Conservation (phyloP, 2,888 invertebrate genomes). For the Mythimna ferrago region DNA sequence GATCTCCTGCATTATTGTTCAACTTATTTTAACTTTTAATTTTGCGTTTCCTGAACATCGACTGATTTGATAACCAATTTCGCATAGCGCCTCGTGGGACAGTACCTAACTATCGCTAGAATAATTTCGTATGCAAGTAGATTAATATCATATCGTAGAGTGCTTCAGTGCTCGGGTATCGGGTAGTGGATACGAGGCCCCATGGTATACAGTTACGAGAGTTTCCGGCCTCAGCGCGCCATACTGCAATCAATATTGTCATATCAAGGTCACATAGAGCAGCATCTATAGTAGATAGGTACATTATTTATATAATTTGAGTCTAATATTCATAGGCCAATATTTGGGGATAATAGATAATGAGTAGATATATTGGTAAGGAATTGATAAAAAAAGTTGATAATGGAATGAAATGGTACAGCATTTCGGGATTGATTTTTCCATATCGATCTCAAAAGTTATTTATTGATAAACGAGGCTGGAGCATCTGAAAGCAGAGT, state of each 20-base stretch:
- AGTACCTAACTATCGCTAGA: slow-evolving; percentile 1
- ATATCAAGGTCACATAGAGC: slow-evolving; percentile 48
- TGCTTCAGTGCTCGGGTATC: slow-evolving; percentile 18
- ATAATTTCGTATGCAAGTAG: slow-evolving; percentile 43
- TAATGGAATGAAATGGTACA: too few species aligned
- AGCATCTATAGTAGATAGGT: slow-evolving; percentile 12
- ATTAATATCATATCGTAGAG: slow-evolving; percentile 35
- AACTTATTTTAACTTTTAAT: background rate
- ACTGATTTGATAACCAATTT: background rate
- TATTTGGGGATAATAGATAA: background rate
- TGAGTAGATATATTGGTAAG: background rate
- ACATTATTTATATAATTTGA: background rate
- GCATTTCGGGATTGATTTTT: background rate
- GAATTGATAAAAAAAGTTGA: background rate
- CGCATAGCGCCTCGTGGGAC: background rate
- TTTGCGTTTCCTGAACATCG: background rate
- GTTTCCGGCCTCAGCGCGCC: slow-evolving; percentile 60
- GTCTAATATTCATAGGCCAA: background rate
- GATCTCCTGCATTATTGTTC: background rate
- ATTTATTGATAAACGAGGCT: background rate
- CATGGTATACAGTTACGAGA: slow-evolving; percentile 60
- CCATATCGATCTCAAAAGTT: background rate
- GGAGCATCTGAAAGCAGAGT: background rate
- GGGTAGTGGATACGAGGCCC: slow-evolving; percentile 45
- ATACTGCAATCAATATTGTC: slow-evolving; percentile 64